These are phyloP conservation scores for Caenorhabditis angaria DNA, from an alignment of 2,888 invertebrate species.

Conservation along the genomic window DNA sequence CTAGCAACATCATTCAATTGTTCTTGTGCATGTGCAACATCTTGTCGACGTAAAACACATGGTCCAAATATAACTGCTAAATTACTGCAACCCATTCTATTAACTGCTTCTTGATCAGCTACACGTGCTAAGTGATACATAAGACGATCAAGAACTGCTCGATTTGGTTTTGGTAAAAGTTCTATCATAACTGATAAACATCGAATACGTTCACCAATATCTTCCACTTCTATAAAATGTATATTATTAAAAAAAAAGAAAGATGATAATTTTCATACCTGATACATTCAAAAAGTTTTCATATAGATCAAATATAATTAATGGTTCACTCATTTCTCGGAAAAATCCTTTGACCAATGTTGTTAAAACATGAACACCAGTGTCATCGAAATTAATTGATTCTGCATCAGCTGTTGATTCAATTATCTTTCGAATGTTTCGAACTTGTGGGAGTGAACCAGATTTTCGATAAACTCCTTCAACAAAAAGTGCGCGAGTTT, in stretches of 20 bases:
- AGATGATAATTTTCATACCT: slow-evolving; percentile 69
- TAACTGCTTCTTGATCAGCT: slow-evolving; percentile 79
- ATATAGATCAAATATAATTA: slow-evolving; percentile 90
- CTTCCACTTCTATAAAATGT: slow-evolving; percentile 79
- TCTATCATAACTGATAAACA: slow-evolving; percentile 87
- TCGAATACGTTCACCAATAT: slow-evolving; percentile 83
- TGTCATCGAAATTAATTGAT: slow-evolving; percentile 80
- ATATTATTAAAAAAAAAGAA: neutral
- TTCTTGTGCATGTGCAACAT: slow-evolving; percentile 79
- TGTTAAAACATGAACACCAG: slow-evolving; percentile 88
- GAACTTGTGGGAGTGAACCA: slow-evolving; percentile 76
- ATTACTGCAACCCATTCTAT: slow-evolving; percentile 89
- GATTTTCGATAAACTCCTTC: slow-evolving; percentile 93
- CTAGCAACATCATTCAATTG: slow-evolving; percentile 84
- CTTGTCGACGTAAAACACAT: slow-evolving; percentile 88
- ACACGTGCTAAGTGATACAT: slow-evolving; percentile 87
- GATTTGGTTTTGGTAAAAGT: slow-evolving; percentile 87
- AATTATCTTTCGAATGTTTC: slow-evolving; percentile 73
- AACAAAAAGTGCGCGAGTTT: slow-evolving; percentile 88
- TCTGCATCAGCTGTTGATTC: slow-evolving; percentile 77
- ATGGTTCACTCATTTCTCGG: slow-evolving; percentile 90
- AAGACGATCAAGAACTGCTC: slow-evolving; percentile 84
- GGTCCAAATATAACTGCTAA: slow-evolving; percentile 94
- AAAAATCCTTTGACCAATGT: slow-evolving; percentile 88
- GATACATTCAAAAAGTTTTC: slow-evolving; percentile 91